These are phyloP conservation scores for Tenthredo notha DNA, from an alignment of 2,888 invertebrate genomes.

Conservation along the genomic window DNA sequence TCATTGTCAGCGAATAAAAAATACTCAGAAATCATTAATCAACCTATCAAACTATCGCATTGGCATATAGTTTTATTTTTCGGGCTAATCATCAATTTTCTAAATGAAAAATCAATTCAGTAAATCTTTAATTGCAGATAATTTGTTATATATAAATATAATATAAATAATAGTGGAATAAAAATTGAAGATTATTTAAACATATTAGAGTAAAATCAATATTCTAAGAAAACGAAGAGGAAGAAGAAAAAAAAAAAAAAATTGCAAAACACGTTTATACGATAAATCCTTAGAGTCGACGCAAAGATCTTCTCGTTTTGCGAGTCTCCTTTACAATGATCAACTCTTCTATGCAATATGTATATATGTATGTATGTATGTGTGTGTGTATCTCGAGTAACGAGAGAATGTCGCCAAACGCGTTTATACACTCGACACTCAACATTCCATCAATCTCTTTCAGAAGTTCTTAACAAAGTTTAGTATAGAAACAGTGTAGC, in stretches of 20 bases:
- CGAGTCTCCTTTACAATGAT: constrained; percentile 26
- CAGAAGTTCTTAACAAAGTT: constrained; percentile 34
- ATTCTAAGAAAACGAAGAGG: neutral
- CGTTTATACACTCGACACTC: constrained; percentile 21
- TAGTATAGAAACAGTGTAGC: neutral
- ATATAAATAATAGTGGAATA: neutral
- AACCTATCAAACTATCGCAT: neutral
- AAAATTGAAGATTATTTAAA: neutral
- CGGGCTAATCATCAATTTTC: neutral
- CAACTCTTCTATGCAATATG: neutral
- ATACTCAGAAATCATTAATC: neutral
- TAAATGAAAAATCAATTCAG: neutral
- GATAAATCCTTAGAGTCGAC: neutral
- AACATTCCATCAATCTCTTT: constrained; percentile 40
- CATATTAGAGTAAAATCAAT: neutral
- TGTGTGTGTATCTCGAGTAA: neutral
- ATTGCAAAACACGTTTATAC: neutral
- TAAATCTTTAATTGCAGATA: neutral
- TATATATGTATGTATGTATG: neutral
- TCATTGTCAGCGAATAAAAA: neutral
- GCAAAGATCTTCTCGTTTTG: neutral
- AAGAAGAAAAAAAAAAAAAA: neutral
- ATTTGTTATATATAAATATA: no score
- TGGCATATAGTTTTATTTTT: neutral
- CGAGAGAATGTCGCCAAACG: constrained; percentile 49